Evolutionary conservation across 2,797 vertebrate genomes (phyloP), one percentile per base, ranked within the genome.

Genomic region (Coranthus polyacanthus): DNA sequence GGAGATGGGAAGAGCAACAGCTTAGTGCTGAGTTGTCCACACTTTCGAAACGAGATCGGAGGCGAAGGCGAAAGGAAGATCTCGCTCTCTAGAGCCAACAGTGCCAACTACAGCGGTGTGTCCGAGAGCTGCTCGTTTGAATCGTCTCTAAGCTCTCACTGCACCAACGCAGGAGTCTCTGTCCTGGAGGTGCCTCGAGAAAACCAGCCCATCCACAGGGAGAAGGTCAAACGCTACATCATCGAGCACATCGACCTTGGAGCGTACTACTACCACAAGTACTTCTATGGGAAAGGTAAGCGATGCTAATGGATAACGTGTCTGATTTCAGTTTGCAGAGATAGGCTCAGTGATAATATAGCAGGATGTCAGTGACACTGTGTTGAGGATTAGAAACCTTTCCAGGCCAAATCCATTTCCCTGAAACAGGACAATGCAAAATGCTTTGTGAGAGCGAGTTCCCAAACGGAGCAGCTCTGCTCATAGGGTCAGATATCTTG

Each of bases 201-300:
- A 83, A 98, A 92, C 88, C 97, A 98, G 84, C 95, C 97, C 7
- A 94, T 99, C 72, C 97, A 98, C 89, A 92, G 98, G 73, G 98
- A 99, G 92, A 99, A 98, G 83, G 97, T 98, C 79, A 99, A 98
- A 72, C 96, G 98, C 81, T 99, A 99, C 87, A 96, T 99, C 88
- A 99, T 99, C 16, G 98, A 99, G 22, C 97, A 99, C 85, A 96
- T 99, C 41, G 98, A 99, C 89, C 94, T 98, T 2, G 98, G 98
- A 71, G 98, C 98, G 0, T 98, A 98, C 89, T 99, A 98, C 76
- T 99, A 98, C 90, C 96, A 97, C 82, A 98, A 97, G 84, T 98
- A 94, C 92, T 99, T 99, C 94, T 97, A 97, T 1, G 97, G 96
- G 49, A 98, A 92, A 97, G 97, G 98, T 99, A 95, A 95, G 85